These are phyloP conservation scores for Sebastes matsubarae DNA, from an alignment of 2,797 vertebrate species.

Conservation along the genomic window DNA sequence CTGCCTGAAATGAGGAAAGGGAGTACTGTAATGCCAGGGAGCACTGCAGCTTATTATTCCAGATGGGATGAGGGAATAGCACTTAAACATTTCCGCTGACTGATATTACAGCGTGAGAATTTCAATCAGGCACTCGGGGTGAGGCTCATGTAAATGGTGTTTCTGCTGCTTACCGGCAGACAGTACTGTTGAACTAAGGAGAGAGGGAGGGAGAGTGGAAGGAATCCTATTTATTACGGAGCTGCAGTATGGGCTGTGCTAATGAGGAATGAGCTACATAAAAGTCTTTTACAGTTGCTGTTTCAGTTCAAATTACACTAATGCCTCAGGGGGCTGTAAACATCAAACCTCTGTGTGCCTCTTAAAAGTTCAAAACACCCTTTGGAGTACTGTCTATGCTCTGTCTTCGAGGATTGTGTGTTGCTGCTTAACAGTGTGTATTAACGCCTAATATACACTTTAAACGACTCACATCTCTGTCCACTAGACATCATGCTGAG, in stretches of 20 bases:
- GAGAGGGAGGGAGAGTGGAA: conserved; percentile 25
- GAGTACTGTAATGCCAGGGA: conserved; percentile 45
- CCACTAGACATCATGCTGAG: conserved; percentile 2
- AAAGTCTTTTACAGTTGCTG: conserved; percentile 65
- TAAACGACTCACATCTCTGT: background rate
- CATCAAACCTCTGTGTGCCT: conserved; percentile 60
- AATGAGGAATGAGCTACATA: conserved; percentile 67
- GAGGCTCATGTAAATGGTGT: conserved; percentile 54
- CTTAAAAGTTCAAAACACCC: conserved; percentile 59
- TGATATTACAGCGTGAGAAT: conserved; percentile 65
- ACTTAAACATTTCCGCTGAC: conserved; percentile 70
- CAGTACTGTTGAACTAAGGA: conserved; percentile 38
- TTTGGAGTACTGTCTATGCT: conserved; percentile 19
- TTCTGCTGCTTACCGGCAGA: conserved; percentile 39
- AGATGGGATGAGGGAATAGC: conserved; percentile 63
- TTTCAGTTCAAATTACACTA: conserved; percentile 65
- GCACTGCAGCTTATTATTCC: conserved; percentile 65
- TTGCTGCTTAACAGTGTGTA: conserved; percentile 6
- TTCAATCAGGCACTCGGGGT: conserved; percentile 66
- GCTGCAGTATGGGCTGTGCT: conserved; percentile 45
- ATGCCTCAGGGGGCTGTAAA: conserved; percentile 50
- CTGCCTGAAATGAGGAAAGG: conserved; percentile 49
- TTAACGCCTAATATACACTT: conserved; percentile 6
- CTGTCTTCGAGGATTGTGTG: conserved; percentile 26
- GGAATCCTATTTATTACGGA: conserved; percentile 54